These are phyloP conservation scores for Sceloporus undulatus DNA, from an alignment of 2,113 vertebrate species.

Conservation along the genomic window DNA sequence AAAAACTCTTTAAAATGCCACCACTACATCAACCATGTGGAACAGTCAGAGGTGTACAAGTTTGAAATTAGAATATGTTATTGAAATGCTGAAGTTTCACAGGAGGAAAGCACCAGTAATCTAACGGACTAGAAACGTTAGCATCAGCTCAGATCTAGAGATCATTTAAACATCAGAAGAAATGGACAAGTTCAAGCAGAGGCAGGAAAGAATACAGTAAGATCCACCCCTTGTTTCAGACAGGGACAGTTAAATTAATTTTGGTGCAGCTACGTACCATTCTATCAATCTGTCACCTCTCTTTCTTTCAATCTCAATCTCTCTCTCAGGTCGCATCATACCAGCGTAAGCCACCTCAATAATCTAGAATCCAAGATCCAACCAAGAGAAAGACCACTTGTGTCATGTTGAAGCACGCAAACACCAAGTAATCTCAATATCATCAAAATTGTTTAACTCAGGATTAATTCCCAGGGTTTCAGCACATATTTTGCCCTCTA, in stretches of 20 bases:
- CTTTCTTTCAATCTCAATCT: background rate
- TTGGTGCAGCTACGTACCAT: background rate
- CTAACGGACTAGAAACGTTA: background rate
- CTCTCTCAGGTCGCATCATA: no score
- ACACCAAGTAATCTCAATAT: no score
- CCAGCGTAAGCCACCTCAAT: background rate
- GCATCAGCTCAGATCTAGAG: background rate
- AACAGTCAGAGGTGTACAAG: background rate
- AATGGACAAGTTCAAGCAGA: background rate
- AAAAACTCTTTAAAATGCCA: background rate
- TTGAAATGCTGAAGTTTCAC: background rate
- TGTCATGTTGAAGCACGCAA: background rate
- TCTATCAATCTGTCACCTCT: no score
- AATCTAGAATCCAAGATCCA: background rate
- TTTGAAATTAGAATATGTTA: background rate
- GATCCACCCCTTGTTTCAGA: background rate
- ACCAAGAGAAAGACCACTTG: background rate
- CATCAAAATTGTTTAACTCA: background rate
- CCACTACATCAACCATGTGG: no score
- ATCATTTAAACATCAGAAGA: background rate
- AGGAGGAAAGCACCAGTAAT: background rate
- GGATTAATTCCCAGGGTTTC: background rate
- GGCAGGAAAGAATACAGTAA: background rate
- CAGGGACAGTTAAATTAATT: background rate
- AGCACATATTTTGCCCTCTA: slow-evolving; percentile 29